A percentile compares a stretch with the other conserved stretches of the same genome.
phyloP scores from a whole-genome alignment of 2,888 invertebrate species.

The Caenorhabditis japonica region DNA sequence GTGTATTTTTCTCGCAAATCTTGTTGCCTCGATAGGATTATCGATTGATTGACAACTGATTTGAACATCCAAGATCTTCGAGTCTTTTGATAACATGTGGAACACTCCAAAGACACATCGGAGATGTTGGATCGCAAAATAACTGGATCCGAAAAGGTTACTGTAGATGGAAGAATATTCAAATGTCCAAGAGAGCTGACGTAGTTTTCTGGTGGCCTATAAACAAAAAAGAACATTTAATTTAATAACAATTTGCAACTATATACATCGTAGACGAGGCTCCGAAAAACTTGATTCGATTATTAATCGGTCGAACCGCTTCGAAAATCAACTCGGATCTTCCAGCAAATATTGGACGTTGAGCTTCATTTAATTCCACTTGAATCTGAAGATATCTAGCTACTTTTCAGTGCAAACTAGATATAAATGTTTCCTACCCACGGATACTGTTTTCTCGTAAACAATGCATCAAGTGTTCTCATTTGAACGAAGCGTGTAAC shows the following conservation, averaged over 20 bases:
- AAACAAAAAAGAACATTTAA: neutral
- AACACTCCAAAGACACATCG: conserved; percentile 20
- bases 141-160: conserved; percentile 17
- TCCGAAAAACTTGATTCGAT: conserved; percentile 72
- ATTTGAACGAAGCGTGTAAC: conserved; percentile 65
- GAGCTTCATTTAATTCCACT: conserved; percentile 64
- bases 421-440: conserved; percentile 27
- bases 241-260: neutral
- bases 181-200: conserved; percentile 35
- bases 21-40: conserved; percentile 6
- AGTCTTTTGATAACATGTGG: conserved; percentile 1
- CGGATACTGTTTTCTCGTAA: conserved; percentile 57
- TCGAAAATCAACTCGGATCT: conserved; percentile 71
- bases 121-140: conserved; percentile 16
- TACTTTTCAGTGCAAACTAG: neutral
- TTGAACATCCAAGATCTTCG: conserved; percentile 38
- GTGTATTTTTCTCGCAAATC: conserved; percentile 54
- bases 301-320: conserved; percentile 68
- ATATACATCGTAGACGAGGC: conserved; percentile 63
- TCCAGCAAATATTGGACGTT: conserved; percentile 70
- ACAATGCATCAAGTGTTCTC: conserved; percentile 59
- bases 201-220: conserved; percentile 40
- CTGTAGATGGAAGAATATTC: neutral
- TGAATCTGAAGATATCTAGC: conserved; percentile 49
- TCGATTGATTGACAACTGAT: conserved; percentile 1